These are phyloP conservation scores for Rhopalosiphum nymphaeae DNA, from an alignment of 2,888 invertebrate species.

Conservation along the genomic window DNA sequence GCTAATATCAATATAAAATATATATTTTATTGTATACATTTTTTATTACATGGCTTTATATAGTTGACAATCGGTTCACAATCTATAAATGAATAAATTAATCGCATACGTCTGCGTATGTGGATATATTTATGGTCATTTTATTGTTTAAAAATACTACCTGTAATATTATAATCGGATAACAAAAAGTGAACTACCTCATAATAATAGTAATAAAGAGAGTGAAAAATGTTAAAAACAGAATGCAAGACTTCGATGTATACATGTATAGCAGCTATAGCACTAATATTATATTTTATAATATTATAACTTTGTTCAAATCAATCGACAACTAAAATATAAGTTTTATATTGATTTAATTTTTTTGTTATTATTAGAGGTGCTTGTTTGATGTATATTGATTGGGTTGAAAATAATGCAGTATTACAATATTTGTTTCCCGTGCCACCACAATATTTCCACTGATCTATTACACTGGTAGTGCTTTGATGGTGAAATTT, in stretches of 20 bases:
- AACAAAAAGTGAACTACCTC: neutral
- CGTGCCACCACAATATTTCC: too few relatives aligned
- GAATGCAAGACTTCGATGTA: neutral
- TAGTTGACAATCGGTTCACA: neutral
- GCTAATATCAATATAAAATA: neutral
- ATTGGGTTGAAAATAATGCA: neutral
- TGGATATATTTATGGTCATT: neutral
- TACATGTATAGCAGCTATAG: neutral
- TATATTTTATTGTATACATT: neutral
- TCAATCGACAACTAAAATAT: neutral
- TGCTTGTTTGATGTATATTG: neutral
- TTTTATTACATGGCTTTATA: neutral
- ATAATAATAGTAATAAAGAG: neutral
- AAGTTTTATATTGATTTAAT: neutral
- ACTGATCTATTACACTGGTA: neutral
- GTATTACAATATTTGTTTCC: neutral
- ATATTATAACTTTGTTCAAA: neutral
- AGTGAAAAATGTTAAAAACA: neutral
- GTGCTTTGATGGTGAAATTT: neutral
- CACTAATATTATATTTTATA: neutral
- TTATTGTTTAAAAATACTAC: neutral
- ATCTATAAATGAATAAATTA: slow-evolving; percentile 10
- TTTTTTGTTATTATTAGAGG: neutral
- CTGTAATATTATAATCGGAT: neutral
- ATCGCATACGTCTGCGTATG: neutral